Conservation (phyloP, 2,888 invertebrate species). For the Agonopterix arenella region DNA sequence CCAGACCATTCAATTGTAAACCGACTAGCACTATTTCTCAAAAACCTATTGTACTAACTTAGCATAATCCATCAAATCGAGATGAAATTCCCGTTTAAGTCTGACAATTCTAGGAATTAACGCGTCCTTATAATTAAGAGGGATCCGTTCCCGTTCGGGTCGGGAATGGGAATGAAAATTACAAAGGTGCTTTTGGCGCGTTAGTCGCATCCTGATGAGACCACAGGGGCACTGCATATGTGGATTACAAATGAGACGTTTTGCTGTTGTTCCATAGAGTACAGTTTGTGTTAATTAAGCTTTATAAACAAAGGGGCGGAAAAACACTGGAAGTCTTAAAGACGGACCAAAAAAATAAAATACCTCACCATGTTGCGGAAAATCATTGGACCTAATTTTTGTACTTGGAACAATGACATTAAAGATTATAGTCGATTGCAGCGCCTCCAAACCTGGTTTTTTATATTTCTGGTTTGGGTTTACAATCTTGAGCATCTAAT, state of each 20-base stretch:
- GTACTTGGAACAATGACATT: too few species aligned
- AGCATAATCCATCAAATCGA: too few species aligned
- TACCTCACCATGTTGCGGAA: too few species aligned
- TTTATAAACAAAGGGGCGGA: too few species aligned
- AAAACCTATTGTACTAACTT: too few species aligned
- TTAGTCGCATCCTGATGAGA: constrained; percentile 39
- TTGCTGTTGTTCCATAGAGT: neutral
- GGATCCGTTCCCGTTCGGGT: constrained; percentile 17
- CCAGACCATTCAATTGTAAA: neutral
- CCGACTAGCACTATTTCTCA: neutral
- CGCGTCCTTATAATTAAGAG: constrained; percentile 34
- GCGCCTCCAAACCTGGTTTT: too few species aligned
- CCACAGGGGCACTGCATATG: constrained; percentile 29
- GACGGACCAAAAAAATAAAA: too few species aligned
- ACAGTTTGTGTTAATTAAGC: neutral
- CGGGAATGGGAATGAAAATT: constrained; percentile 32
- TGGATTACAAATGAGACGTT: constrained; percentile 38
- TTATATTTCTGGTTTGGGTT: too few species aligned
- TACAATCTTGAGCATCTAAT: too few species aligned
- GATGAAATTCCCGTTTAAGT: constrained; percentile 8
- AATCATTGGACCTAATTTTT: too few species aligned
- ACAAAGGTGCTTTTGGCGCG: constrained; percentile 37
- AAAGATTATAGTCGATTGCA: too few species aligned
- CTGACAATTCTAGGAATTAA: constrained; percentile 28
- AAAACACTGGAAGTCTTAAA: too few species aligned